phyloP scores from a whole-genome alignment of 2,113 vertebrate species.

The Rhabdornis inornatus region DNA sequence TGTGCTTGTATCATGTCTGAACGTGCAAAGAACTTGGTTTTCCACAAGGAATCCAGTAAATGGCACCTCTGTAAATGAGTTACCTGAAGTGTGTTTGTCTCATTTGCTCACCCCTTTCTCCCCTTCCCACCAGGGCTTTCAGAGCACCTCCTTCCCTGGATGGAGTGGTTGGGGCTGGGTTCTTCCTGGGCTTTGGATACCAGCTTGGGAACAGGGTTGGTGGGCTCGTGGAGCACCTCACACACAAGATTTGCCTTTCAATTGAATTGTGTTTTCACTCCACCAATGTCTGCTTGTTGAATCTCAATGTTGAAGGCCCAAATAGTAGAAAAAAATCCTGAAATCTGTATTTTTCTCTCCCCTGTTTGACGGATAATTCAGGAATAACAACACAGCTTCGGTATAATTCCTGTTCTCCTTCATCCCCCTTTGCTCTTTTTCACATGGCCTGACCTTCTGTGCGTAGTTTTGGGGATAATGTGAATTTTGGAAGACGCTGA shows the following conservation, averaged over 20 bases:
- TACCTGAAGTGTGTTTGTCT: constrained; percentile 25
- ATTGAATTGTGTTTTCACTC: not conserved
- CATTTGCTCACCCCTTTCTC: constrained; percentile 25
- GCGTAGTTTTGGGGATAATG: not conserved
- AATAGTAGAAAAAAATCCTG: not conserved
- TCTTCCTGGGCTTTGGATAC: not conserved
- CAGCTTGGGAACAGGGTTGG: not conserved
- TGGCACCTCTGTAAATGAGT: not conserved
- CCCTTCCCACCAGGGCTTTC: not conserved
- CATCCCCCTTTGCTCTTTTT: not conserved
- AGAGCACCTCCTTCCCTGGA: not conserved
- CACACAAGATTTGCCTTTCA: not conserved
- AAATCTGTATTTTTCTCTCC: not conserved
- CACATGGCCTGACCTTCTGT: not conserved
- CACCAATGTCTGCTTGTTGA: not conserved
- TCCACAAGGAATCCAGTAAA: constrained; percentile 52
- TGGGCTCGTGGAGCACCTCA: not conserved
- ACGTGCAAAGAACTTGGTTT: constrained; percentile 25
- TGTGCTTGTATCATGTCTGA: constrained; percentile 49
- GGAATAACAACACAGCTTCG: not conserved
- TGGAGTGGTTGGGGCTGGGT: not conserved
- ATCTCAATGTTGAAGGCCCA: not conserved
- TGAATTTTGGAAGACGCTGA: not conserved
- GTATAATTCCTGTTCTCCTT: not conserved
- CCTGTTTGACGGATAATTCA: not conserved